Evolutionary conservation across 2,888 invertebrate species (phyloP), one percentile per base, ranked within the genome.

Genomic region (Amphimallon solstitiale): DNA sequence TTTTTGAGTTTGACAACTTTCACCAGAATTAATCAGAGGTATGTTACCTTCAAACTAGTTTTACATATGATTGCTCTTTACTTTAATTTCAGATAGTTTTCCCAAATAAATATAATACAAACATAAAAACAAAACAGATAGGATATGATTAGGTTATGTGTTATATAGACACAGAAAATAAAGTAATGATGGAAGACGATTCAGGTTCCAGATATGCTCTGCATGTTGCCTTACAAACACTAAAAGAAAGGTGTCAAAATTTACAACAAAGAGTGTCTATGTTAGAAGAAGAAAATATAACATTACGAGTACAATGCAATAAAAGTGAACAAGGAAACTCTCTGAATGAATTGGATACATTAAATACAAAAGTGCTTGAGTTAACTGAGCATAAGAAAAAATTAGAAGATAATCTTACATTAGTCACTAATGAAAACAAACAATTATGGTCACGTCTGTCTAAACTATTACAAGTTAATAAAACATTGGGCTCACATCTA

Each of bases 391-490:
- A 93, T 77, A 93, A 92, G 76, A 87, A 88, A 0, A 92, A 92
- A 76, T 82, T 94, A 0, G 86, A 89, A 73, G 91, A 92, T 77
- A 92, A 92, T 76, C 87, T 93, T 29, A 88, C 87, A 73, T 92
- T 94, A 91, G 92, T 94, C 7, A 90, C 92, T 2, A 87, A 88
- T 73, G 94, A 94, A 80, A 94, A 94, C 79, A 89, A 90, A 75
- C 90, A 90, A 71, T 81, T 94, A 43, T 94, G 94, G 94, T 88
- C 86, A 64, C 88, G 90, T 75, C 84, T 94, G 63, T 89, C 87
- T 0, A 85, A 85, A 78, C 81, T 90, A 60, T 86, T 90, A 3
- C 86, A 87, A 76, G 86, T 86, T 14, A 88, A 88, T 72, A 84
- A 85, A 73, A 83, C 82, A 29, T 77, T 86, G 60, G 86, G 85